A percentile compares a stretch with the other conserved stretches of the same genome.
Evolutionary conservation across 2,797 vertebrate species (phyloP).

Genomic region (Dallia pectoralis): DNA sequence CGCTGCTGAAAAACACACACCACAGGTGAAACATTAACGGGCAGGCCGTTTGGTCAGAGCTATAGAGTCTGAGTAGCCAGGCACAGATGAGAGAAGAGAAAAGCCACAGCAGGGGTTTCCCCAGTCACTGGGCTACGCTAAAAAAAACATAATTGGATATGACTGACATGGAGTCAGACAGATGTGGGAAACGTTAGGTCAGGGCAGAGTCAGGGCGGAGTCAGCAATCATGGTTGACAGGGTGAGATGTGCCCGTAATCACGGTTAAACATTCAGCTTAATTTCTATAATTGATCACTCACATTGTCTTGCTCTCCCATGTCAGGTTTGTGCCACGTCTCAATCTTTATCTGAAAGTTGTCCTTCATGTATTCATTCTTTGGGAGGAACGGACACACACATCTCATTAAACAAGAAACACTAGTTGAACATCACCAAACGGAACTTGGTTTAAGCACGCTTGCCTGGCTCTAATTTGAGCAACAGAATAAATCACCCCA

Average conservation of each 20-base stretch:
- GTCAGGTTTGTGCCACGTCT: constrained; percentile 81
- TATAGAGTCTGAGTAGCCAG: no score
- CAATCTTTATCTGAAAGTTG: background rate
- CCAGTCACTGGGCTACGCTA: no score
- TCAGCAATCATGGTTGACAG: background rate
- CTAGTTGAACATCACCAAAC: background rate
- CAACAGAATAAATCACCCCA: background rate
- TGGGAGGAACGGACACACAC: constrained; percentile 35
- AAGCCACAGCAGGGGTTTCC: no score
- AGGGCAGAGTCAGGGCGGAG: background rate
- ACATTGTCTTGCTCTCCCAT: constrained; percentile 90
- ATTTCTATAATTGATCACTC: constrained; percentile 62
- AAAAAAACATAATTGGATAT: background rate
- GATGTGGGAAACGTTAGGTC: background rate
- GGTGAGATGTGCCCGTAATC: no score
- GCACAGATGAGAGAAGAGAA: no score
- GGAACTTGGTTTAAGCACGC: background rate
- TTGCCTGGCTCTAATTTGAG: background rate
- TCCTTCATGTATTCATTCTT: constrained; percentile 41
- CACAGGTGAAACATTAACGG: no score
- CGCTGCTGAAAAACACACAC: no score
- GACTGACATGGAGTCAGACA: background rate
- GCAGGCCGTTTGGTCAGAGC: no score
- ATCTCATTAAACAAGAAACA: constrained; percentile 82
- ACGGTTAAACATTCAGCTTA: background rate